Base-by-base conservation (phyloP, 1,140 invertebrate genomes). In the Eurosta solidaginis region DNA sequence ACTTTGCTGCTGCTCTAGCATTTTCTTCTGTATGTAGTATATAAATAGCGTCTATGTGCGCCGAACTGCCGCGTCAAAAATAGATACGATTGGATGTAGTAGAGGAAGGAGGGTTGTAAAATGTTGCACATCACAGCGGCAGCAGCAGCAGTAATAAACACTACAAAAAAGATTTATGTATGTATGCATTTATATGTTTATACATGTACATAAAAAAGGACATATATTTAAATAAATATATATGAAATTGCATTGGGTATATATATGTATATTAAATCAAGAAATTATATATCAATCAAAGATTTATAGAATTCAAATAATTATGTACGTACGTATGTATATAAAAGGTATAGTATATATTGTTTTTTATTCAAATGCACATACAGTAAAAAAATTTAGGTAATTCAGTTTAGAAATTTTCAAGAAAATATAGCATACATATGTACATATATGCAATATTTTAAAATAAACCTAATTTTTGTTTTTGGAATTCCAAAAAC, bases 111-210 rank as follows among this genome's bases (percentile, higher is more conserved):
- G 4, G 29, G 12, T 14, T 17, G 54, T 17, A 59, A 14, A 14
- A 22, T 33, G 2, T n/a, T n/a, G n/a, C n/a, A n/a, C n/a, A n/a
- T n/a, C n/a, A n/a, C n/a, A n/a, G 33, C 29, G 40, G 33, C 14
- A 40, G 33, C 59, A 68, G 59, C 59, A 2, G 3, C 59, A 68
- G 33, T 33, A 22, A 6, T 33, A 68, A 42, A 40, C 1, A 68
- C 59, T 68, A 68, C 33, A 33, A 68, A 33, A 68, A 68, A 68
- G 36, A 68, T 68, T 68, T 68, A 59, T 68, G n/a, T 36, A 22
- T 22, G n/a, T n/a, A n/a, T n/a, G n/a, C n/a, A n/a, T n/a, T n/a
- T n/a, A n/a, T n/a, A n/a, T n/a, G n/a, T n/a, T n/a, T n/a, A n/a
- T n/a, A n/a, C n/a, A n/a, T n/a, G n/a, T n/a, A n/a, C n/a, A n/a